Conservation (phyloP, 2,888 invertebrate species). For the Tipula helvola region DNA sequence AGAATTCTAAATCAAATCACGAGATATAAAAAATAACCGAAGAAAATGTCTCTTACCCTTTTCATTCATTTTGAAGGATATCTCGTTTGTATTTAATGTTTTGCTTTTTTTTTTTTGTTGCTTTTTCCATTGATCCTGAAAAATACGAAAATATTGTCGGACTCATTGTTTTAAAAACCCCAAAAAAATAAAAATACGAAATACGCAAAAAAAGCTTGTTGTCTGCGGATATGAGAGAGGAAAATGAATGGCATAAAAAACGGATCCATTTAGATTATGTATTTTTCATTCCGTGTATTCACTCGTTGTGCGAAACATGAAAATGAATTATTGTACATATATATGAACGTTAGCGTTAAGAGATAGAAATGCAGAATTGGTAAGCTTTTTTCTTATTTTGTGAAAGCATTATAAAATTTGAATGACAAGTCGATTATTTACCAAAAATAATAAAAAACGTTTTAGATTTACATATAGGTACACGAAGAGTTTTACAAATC, state of each 20-base stretch:
- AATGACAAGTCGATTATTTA: background rate
- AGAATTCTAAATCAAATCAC: slow-evolving; percentile 4
- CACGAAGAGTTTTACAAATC: background rate
- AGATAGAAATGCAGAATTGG: background rate
- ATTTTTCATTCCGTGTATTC: background rate
- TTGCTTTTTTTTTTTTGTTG: background rate
- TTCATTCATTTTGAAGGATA: background rate
- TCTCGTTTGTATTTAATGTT: background rate
- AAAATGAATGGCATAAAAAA: background rate
- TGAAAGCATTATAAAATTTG: background rate
- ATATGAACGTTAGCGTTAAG: background rate
- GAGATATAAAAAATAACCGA: background rate
- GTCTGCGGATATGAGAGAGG: background rate
- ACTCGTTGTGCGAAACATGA: background rate
- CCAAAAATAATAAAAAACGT: background rate
- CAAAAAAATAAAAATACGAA: background rate
- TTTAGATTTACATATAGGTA: background rate
- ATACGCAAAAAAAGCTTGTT: background rate
- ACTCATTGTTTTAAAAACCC: background rate
- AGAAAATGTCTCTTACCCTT: background rate
- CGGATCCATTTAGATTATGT: background rate
- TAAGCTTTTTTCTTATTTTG: background rate
- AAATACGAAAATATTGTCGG: background rate
- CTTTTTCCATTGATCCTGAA: background rate
- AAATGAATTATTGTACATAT: background rate